Percentiles rank a stretch among this genome's conserved stretches.
Conservation (phyloP, 2,888 invertebrate species). For the Holacanthella duospinosa region DNA sequence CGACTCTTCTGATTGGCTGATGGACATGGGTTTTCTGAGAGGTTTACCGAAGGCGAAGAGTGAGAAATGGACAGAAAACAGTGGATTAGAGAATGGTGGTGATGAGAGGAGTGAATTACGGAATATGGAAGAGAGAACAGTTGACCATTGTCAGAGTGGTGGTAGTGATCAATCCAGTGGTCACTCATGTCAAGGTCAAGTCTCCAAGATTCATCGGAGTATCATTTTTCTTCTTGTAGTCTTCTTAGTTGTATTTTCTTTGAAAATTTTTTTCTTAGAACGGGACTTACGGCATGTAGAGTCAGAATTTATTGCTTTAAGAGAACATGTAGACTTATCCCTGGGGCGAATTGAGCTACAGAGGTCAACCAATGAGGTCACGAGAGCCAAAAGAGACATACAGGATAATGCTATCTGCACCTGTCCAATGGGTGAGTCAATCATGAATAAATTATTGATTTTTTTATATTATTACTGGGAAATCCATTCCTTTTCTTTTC, state of each 20-base stretch:
- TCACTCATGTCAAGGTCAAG: too few relatives aligned
- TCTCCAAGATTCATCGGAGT: neutral
- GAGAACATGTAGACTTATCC: neutral
- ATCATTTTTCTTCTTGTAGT: neutral
- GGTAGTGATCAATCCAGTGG: too few relatives aligned
- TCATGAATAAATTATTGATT: neutral
- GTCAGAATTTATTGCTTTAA: neutral
- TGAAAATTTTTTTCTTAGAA: neutral
- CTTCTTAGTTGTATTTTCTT: neutral
- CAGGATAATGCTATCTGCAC: constrained; percentile 12
- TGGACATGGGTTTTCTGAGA: too few relatives aligned
- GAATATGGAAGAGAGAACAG: too few relatives aligned
- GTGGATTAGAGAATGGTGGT: too few relatives aligned
- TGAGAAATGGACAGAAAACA: too few relatives aligned
- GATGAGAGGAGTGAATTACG: too few relatives aligned
- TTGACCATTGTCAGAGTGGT: too few relatives aligned
- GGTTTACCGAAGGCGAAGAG: too few relatives aligned
- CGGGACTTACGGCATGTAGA: neutral
- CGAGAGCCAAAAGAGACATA: neutral
- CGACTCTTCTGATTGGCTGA: too few relatives aligned
- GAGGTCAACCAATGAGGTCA: neutral
- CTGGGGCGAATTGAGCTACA: neutral
- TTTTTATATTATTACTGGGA: neutral
- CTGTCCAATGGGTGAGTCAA: constrained; percentile 13
- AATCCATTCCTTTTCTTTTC: too few relatives aligned